Conservation (phyloP, 2,113 vertebrate species). For the Chaenocephalus aceratus region DNA sequence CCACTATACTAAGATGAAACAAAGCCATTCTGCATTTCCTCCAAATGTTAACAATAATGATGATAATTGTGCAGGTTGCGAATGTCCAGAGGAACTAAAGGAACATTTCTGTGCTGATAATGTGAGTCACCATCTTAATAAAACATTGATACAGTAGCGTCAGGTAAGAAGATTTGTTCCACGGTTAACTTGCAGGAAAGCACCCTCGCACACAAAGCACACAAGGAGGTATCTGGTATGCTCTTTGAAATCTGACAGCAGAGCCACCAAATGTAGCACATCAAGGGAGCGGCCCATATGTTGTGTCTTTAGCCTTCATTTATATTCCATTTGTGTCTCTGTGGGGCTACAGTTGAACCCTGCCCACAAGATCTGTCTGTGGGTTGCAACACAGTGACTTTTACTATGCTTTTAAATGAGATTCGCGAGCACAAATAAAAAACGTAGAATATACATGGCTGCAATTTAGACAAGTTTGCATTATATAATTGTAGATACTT, state of each 20-base stretch:
- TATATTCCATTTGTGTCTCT: slow-evolving; percentile 71
- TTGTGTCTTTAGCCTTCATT: slow-evolving; percentile 74
- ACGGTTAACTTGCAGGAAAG: slow-evolving; percentile 40
- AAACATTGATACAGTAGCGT: slow-evolving; percentile 26
- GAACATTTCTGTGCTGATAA: slow-evolving; percentile 50
- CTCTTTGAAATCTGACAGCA: slow-evolving; percentile 71
- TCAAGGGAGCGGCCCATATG: slow-evolving; percentile 74
- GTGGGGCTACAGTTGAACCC: slow-evolving; percentile 60
- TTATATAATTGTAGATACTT: background rate
- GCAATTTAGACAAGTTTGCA: slow-evolving; percentile 31
- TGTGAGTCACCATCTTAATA: slow-evolving; percentile 39
- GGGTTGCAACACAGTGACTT: slow-evolving; percentile 36
- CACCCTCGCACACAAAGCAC: slow-evolving; percentile 14
- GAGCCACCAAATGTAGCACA: slow-evolving; percentile 68
- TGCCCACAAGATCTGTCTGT: slow-evolving; percentile 40
- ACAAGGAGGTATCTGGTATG: slow-evolving; percentile 65
- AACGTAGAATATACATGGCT: slow-evolving; percentile 30
- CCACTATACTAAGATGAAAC: slow-evolving; percentile 54
- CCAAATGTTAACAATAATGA: slow-evolving; percentile 50
- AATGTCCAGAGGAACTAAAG: slow-evolving; percentile 54
- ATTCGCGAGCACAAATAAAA: slow-evolving; percentile 12
- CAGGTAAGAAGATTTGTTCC: slow-evolving; percentile 44
- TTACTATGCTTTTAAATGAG: slow-evolving; percentile 34
- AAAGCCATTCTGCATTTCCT: slow-evolving; percentile 37
- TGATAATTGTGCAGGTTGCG: slow-evolving; percentile 32